Evolutionary conservation across 2,888 invertebrate species (phyloP).

Genomic region (Ormyrus labotus): DNA sequence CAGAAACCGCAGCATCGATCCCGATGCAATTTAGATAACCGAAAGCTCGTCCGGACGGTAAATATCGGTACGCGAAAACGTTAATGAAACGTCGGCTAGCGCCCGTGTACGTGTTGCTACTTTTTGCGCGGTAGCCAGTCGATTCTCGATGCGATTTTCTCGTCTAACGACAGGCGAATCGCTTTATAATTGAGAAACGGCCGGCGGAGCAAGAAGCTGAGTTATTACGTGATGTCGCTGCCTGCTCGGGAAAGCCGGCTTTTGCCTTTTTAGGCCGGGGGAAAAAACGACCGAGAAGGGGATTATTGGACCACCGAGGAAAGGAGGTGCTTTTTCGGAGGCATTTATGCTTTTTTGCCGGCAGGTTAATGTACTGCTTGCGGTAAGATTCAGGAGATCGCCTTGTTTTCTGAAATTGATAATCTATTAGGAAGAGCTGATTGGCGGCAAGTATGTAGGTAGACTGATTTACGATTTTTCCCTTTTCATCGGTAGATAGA

Average conservation of each 20-base stretch:
- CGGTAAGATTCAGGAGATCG: too few species aligned
- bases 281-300: too few species aligned
- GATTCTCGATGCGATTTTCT: constrained; percentile 44
- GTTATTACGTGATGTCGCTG: constrained; percentile 41
- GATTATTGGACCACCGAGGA: neutral
- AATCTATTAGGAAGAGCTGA: neutral
- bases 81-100: constrained; percentile 49
- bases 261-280: too few species aligned
- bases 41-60: constrained; percentile 55
- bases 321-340: neutral
- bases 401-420: neutral
- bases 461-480: too few species aligned
- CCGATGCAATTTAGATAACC: constrained; percentile 75
- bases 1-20: constrained; percentile 68
- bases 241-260: neutral
- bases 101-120: constrained; percentile 4
- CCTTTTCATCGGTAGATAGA: too few species aligned
- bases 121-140: constrained; percentile 19
- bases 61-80: constrained; percentile 60
- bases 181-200: constrained; percentile 53
- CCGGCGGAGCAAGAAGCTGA: constrained; percentile 38
- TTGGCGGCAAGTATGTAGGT: neutral
- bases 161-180: constrained; percentile 51
- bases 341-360: neutral
- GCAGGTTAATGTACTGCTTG: neutral